Base-by-base conservation (phyloP, 2,113 vertebrate species). In the Mustela lutreola region DNA sequence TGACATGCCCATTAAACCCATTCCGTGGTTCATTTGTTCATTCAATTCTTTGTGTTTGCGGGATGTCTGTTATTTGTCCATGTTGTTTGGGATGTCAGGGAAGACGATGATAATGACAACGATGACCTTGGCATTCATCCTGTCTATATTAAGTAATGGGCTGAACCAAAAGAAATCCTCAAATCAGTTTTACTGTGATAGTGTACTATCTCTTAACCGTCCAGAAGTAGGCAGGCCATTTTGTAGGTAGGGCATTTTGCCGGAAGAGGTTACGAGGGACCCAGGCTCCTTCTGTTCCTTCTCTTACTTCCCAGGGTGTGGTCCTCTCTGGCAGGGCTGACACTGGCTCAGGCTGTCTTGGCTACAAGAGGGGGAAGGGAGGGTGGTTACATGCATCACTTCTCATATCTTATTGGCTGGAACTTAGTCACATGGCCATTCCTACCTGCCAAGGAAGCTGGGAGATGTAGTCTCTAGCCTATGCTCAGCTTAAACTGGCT, bases 371-470 rank as follows among this genome's bases (percentile, higher is more conserved):
- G 16, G 19, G 33, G 21, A 22, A 70, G 7, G 36, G 58, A n/a
- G 56, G 5, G 26, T 31, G 4, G 3, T 4, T 1, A 4, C 0
- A 0, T 0, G 5, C 18, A 56, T 11, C 16, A 22, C 24, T 90
- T 45, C 63, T 84, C 31, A 60, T 45, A 75, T 33, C 58, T 86
- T 78, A 8, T 76, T 80, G 71, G 63, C 78, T 56, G 78, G 28
- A 31, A 11, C 56, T 28, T 2, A 48, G 48, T 81, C 83, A 76
- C 7, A 4, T 71, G 93, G 62, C 7, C 16, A 31, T 16, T n/a
- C 42, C 33, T 45, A 26, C 45, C 67, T 82, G 50, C 58, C 56
- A 78, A 92, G 96, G 60, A 21, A 36, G 48, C 67, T 93, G 95
- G 91, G 71, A 91, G 36, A 83, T 50, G 33, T 60, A n/a, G 75